Evolutionary conservation across 2,888 invertebrate species (phyloP).

Genomic region (Ariolimax columbianus): DNA sequence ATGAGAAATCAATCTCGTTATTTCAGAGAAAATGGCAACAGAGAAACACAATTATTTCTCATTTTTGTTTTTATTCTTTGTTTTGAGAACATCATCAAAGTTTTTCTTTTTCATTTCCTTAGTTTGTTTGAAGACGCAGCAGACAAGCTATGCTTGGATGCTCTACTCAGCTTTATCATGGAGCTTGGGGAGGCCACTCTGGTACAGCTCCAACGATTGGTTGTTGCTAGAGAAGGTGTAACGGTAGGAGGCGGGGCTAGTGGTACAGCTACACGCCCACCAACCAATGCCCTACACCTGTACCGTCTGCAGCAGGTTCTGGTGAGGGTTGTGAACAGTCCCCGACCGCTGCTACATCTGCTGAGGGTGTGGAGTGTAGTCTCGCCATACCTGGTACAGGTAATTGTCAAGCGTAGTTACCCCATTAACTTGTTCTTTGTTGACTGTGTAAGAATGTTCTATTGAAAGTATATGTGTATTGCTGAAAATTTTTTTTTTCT

Average conservation of each 20-base stretch:
- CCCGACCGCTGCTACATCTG: slow-evolving; percentile 92
- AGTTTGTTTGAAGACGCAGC: slow-evolving; percentile 93
- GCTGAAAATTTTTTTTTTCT: too few relatives aligned
- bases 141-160: slow-evolving; percentile 89
- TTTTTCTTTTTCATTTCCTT: slow-evolving; percentile 27
- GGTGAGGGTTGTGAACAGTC: slow-evolving; percentile 90
- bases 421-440: not conserved
- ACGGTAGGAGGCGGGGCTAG: slow-evolving; percentile 39
- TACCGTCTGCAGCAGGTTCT: slow-evolving; percentile 93
- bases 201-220: slow-evolving; percentile 83
- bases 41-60: too few relatives aligned
- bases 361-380: slow-evolving; percentile 95
- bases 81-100: too few relatives aligned
- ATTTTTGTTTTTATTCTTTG: too few relatives aligned
- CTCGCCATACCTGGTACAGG: slow-evolving; percentile 95
- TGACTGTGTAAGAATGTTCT: not conserved
- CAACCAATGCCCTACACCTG: slow-evolving; percentile 81
- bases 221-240: slow-evolving; percentile 35
- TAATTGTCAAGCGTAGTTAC: slow-evolving; percentile 71
- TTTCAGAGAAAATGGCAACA: too few relatives aligned
- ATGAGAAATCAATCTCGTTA: too few relatives aligned
- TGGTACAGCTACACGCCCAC: slow-evolving; percentile 52
- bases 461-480: too few relatives aligned
- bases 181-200: slow-evolving; percentile 92
- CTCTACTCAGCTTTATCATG: slow-evolving; percentile 89